Conservation (phyloP, 2,113 vertebrate genomes). For the Phalacrocorax pelagicus region DNA sequence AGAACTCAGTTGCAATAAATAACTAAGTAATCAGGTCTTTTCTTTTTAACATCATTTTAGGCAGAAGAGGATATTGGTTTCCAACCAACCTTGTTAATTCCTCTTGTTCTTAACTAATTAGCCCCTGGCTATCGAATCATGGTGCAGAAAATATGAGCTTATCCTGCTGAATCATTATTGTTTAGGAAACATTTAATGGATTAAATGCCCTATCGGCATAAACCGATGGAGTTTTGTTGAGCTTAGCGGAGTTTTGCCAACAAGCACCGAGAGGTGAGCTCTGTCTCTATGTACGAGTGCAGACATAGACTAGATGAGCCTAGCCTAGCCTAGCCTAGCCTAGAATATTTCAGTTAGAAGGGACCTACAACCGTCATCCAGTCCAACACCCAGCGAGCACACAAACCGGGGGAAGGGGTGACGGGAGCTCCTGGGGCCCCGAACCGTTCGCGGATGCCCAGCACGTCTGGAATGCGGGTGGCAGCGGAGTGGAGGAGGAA, state of each 20-base stretch:
- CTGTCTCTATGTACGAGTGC: neutral
- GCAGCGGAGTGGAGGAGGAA: neutral
- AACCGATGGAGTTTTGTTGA: neutral
- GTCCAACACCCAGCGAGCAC: neutral
- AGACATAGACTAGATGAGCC: neutral
- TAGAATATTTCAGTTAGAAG: neutral
- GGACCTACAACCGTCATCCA: neutral
- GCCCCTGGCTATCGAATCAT: neutral
- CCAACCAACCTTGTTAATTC: neutral
- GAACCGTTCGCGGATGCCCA: neutral
- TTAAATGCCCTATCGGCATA: neutral
- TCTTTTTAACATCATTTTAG: neutral
- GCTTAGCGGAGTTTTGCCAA: no score
- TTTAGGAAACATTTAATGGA: neutral
- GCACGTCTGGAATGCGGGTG: neutral
- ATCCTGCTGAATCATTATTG: neutral
- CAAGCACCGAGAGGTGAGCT: neutral
- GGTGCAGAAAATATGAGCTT: neutral
- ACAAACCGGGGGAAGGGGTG: neutral
- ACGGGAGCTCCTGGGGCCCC: neutral
- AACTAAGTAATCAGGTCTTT: neutral
- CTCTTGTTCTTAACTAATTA: neutral
- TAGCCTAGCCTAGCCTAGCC: neutral
- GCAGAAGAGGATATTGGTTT: neutral
- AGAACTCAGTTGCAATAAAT: neutral